Evolutionary conservation across 2,113 vertebrate species (phyloP).

Genomic region (Poicephalus meyeri): DNA sequence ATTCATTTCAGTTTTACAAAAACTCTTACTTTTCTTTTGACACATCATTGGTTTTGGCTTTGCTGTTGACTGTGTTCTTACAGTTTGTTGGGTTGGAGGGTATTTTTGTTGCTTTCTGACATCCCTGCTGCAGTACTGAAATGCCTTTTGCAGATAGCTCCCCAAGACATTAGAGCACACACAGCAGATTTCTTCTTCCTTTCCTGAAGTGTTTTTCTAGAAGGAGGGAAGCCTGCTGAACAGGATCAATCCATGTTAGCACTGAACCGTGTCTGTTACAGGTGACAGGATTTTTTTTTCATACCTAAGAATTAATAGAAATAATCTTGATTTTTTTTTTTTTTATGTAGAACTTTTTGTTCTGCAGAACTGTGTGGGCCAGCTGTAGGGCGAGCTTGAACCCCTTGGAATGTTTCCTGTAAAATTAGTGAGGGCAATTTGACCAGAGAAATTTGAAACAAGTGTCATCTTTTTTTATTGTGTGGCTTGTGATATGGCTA

Average conservation of each 20-base stretch:
- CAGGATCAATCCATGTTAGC: not conserved
- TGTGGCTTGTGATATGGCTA: not conserved
- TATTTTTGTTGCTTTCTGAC: not conserved
- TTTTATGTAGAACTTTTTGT: not conserved
- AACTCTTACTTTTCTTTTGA: not conserved
- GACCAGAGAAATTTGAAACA: not conserved
- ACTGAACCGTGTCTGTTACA: not conserved
- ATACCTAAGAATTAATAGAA: not conserved
- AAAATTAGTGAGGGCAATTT: not conserved
- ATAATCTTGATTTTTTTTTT: fast-evolving
- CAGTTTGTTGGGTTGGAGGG: not conserved
- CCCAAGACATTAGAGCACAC: not conserved
- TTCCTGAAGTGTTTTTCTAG: not conserved
- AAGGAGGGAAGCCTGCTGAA: not conserved
- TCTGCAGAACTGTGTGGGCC: not conserved
- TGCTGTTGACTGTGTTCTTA: not conserved
- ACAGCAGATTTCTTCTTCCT: not conserved
- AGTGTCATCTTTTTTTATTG: not conserved
- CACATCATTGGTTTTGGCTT: not conserved
- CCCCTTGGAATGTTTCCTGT: not conserved
- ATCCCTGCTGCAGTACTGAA: not conserved
- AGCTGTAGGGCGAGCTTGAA: not conserved
- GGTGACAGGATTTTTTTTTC: not conserved
- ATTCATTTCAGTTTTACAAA: not conserved
- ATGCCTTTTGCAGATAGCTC: not conserved